Conservation (phyloP, 2,888 invertebrate species). For the Dioctria linearis region DNA sequence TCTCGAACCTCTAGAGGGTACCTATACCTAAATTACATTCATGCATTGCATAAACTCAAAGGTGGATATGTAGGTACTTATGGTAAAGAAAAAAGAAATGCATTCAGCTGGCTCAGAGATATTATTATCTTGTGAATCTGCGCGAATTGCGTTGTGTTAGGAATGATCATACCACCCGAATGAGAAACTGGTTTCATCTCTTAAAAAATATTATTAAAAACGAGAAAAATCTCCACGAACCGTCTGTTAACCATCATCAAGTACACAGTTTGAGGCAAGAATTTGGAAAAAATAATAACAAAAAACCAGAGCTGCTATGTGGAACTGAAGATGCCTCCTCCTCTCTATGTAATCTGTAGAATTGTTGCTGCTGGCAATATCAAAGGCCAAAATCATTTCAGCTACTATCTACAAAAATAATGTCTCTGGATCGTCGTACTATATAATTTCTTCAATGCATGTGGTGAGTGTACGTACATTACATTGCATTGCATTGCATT, state of each 20-base stretch:
- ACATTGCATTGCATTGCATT: too few relatives aligned
- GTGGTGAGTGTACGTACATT: too few relatives aligned
- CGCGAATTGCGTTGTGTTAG: slow-evolving; percentile 16
- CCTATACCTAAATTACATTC: too few relatives aligned
- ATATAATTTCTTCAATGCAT: too few relatives aligned
- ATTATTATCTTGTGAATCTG: slow-evolving; percentile 23
- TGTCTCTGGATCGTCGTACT: too few relatives aligned
- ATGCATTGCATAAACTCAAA: slow-evolving; percentile 11
- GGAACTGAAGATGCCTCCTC: too few relatives aligned
- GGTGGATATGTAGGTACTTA: not conserved
- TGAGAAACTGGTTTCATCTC: slow-evolving; percentile 22
- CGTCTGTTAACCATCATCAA: slow-evolving; percentile 9
- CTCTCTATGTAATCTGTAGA: slow-evolving; percentile 18
- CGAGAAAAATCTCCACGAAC: slow-evolving; percentile 3
- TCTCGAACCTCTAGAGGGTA: too few relatives aligned
- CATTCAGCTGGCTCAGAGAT: not conserved
- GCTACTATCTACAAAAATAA: too few relatives aligned
- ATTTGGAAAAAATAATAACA: slow-evolving; percentile 32
- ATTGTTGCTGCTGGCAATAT: slow-evolving; percentile 14
- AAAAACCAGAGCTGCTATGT: slow-evolving; percentile 7
- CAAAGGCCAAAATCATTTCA: slow-evolving; percentile 12
- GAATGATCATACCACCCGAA: slow-evolving; percentile 21
- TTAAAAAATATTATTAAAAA: slow-evolving; percentile 7
- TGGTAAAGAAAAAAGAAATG: not conserved
- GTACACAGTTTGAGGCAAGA: not conserved